Base-by-base conservation (phyloP, 2,113 vertebrate genomes). In the Willisornis vidua region DNA sequence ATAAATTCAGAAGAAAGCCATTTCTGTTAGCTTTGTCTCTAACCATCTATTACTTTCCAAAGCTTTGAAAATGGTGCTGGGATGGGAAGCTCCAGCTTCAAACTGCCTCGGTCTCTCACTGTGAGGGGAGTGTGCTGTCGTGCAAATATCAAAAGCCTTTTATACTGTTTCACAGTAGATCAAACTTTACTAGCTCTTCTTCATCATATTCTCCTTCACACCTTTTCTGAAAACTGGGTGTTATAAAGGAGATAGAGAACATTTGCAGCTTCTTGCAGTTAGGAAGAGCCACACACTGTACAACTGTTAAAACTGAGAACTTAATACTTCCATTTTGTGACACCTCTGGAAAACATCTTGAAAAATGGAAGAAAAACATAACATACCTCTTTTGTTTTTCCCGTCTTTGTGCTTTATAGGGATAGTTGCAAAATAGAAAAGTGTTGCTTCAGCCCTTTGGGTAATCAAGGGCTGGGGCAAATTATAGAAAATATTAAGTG, bases 1-100 rank as follows among this genome's bases (percentile, higher is more conserved):
- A 79, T 85, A 89, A 95, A 96, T 94, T 58, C 57, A 67, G 70
- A 72, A 87, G 72, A 86, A 87, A 81, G 8, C 7, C 1, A 22
- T 63, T 89, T 94, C 45, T 88, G 29, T 23, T 46, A 12, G 8
- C 29, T 77, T 80, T 85, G 18, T 78, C 41, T 84, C 46, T 41
- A 35, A 39, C 14, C 0, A 2, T 54, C 12, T 45, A 35, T 55
- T 87, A 48, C 9, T 81, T 92, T 81, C 19, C 55, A 84, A 84
- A 67, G 18, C 39, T 89, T 57, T 68, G 57, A 57, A 72, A 55
- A 67, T 63, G 62, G 20, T 28, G 20, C 55, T 39, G 9, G 43
- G 17, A 8, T 37, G 35, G 35, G 70, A 87, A 87, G 33, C 19
- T 89, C 19, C 61, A 26, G 25, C 57, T 87, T 46, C 61, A 46